Conservation (phyloP, 1,140 invertebrate species). For the Trinorchestia longiramus region DNA sequence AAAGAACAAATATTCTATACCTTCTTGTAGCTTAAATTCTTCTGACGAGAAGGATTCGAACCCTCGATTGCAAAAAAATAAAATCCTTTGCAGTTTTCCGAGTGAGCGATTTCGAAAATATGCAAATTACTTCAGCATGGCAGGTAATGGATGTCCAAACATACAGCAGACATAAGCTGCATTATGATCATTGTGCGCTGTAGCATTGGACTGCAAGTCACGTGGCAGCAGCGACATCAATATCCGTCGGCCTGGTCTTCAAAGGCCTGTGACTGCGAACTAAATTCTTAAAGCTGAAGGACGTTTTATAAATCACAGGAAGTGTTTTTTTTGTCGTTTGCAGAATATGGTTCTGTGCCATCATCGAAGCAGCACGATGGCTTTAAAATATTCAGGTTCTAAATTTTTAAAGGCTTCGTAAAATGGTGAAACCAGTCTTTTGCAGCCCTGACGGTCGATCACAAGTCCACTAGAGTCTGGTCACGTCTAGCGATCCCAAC, state of each 20-base stretch:
- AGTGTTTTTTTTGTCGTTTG: slow-evolving; percentile 24
- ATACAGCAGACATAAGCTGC: too few species aligned
- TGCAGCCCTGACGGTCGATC: not conserved
- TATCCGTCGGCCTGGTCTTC: not conserved
- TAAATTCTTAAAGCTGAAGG: not conserved
- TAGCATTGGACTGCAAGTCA: not conserved
- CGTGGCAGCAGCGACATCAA: not conserved
- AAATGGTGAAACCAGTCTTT: not conserved
- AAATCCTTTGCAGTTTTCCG: too few species aligned
- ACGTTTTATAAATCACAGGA: slow-evolving; percentile 76
- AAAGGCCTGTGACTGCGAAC: not conserved
- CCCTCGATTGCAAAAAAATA: too few species aligned
- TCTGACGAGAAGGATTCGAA: too few species aligned
- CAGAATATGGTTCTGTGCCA: slow-evolving; percentile 34
- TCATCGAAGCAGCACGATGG: not conserved
- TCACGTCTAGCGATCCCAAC: not conserved
- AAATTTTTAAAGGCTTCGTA: slow-evolving; percentile 10
- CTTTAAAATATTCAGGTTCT: slow-evolving; percentile 24
- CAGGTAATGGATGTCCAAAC: too few species aligned
- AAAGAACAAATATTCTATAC: too few species aligned
- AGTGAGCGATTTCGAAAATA: too few species aligned
- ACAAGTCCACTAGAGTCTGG: too few species aligned
- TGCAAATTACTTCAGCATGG: too few species aligned
- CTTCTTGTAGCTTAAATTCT: too few species aligned
- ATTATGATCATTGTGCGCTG: too few species aligned